Conservation (phyloP, 1,140 invertebrate genomes). For the Helicoverpa armigera region DNA sequence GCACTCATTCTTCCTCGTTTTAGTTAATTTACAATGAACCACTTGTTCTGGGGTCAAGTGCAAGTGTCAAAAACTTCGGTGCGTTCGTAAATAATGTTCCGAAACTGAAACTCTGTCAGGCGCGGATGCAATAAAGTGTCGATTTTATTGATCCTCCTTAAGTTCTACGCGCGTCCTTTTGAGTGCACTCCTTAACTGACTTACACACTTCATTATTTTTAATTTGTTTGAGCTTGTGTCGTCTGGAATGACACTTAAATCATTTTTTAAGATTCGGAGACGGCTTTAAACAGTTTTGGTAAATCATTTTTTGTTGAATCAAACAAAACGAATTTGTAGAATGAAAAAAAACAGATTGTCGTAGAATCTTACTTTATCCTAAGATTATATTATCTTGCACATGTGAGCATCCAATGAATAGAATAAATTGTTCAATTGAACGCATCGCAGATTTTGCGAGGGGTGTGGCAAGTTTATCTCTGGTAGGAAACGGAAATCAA, state of each 20-base stretch:
- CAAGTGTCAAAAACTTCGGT: slow-evolving; percentile 67
- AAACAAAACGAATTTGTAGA: too few species aligned
- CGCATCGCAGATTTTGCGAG: slow-evolving; percentile 48
- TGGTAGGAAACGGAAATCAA: slow-evolving; percentile 80
- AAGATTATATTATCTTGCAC: slow-evolving; percentile 22
- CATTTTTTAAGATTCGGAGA: slow-evolving; percentile 1
- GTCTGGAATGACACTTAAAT: slow-evolving; percentile 20
- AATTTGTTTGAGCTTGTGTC: slow-evolving; percentile 33
- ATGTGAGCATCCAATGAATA: slow-evolving; percentile 49
- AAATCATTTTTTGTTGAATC: slow-evolving; percentile 15
- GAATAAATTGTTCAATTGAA: slow-evolving; percentile 54
- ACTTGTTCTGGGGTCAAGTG: slow-evolving; percentile 71
- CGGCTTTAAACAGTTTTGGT: background rate
- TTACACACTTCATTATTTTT: slow-evolving; percentile 46
- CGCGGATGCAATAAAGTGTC: slow-evolving; percentile 77
- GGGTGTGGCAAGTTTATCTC: slow-evolving; percentile 78
- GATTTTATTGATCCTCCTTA: slow-evolving; percentile 77
- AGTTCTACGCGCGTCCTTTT: slow-evolving; percentile 63
- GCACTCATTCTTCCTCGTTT: slow-evolving; percentile 53
- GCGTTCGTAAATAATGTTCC: slow-evolving; percentile 75
- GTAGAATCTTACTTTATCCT: slow-evolving; percentile 15
- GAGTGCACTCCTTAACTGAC: slow-evolving; percentile 40
- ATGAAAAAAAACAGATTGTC: too few species aligned
- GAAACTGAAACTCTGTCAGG: slow-evolving; percentile 66
- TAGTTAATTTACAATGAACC: slow-evolving; percentile 63